Base-by-base conservation (phyloP, 1,140 invertebrate genomes). In the Ctenoplectra terminalis region DNA sequence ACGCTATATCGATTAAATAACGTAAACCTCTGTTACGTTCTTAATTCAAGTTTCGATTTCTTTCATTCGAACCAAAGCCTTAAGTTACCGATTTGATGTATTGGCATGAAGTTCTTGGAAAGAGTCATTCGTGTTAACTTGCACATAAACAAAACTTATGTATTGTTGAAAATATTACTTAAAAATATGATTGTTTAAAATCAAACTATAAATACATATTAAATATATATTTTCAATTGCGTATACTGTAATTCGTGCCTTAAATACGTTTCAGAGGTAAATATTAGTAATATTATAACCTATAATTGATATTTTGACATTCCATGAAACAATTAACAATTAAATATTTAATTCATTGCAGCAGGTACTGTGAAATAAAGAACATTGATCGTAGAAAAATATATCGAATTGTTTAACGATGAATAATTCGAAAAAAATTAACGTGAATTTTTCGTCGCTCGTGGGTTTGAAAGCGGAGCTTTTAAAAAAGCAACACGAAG, bases 401-500 rank as follows among this genome's bases (percentile, higher is more conserved):
- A 26, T 43, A 46, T 13, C 29, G 34, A 20, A n/a, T 23, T 61
- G 3, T 52, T 75, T 15, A 34, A 63, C 4, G 6, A 93, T 93
- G 92, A 92, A 92, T 74, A 74, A 58, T 43, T 80, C 88, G 26
- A 94, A 91, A 67, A 93, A 92, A 79, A 93, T 94, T 60, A 93
- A 91, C 31, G 87, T 93, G 0, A 93, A 93, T 76, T 90, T 87
- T 81, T 94, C 93, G 29, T 93, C 93, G 0, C 77, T 93, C 4
- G 88, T 94, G 20, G 91, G 92, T 8, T 63, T 94, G 7, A 93
- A 91, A 73, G 97, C 97, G 4, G 97, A 98, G 92, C 92, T 98
- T 50, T 87, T 96, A 23, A 94, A 95, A 66, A 98, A 98, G 91
- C 96, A 97, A 92, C 95, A 96, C 89, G 97, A 97, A 93, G 95